Percentiles rank a stretch among this genome's conserved stretches.
These are phyloP conservation scores for Ganaspis brasiliensis DNA, from an alignment of 2,888 invertebrate species.

Conservation along the genomic window DNA sequence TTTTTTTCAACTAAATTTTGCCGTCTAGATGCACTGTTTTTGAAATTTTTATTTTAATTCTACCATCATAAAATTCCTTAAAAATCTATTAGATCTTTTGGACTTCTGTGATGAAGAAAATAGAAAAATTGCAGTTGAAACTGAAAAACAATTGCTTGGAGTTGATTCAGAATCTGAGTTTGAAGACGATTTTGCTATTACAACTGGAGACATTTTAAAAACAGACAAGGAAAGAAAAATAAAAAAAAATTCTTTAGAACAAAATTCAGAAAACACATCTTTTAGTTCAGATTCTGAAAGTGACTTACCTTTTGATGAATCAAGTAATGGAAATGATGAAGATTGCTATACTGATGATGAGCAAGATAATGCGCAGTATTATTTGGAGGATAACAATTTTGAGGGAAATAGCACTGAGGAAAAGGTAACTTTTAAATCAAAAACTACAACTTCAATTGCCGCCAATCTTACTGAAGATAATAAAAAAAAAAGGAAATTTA, in stretches of 20 bases:
- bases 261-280: neutral
- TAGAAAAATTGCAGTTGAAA: constrained; percentile 83
- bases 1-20: constrained; percentile 17
- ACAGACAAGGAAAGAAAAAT: constrained; percentile 7
- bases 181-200: constrained; percentile 81
- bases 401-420: constrained; percentile 56
- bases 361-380: constrained; percentile 46
- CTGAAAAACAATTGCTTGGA: constrained; percentile 85
- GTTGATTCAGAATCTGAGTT: constrained; percentile 84
- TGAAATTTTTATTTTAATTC: too few species aligned
- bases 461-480: neutral
- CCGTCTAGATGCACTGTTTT: too few species aligned
- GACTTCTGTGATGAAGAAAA: constrained; percentile 88
- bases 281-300: neutral
- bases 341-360: constrained; percentile 13
- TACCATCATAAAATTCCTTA: too few species aligned
- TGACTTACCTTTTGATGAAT: constrained; percentile 34
- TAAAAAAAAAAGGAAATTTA: constrained; percentile 9
- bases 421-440: constrained; percentile 23
- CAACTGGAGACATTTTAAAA: neutral
- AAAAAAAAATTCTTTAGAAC: constrained; percentile 2
- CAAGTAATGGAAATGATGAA: constrained; percentile 51
- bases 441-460: constrained; percentile 22
- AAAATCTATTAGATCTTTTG: constrained; percentile 83
- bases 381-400: constrained; percentile 55